Percentiles rank a stretch among this genome's conserved stretches.
Conservation (phyloP, 1,140 invertebrate genomes). For the Drosophila kurseongensis region DNA sequence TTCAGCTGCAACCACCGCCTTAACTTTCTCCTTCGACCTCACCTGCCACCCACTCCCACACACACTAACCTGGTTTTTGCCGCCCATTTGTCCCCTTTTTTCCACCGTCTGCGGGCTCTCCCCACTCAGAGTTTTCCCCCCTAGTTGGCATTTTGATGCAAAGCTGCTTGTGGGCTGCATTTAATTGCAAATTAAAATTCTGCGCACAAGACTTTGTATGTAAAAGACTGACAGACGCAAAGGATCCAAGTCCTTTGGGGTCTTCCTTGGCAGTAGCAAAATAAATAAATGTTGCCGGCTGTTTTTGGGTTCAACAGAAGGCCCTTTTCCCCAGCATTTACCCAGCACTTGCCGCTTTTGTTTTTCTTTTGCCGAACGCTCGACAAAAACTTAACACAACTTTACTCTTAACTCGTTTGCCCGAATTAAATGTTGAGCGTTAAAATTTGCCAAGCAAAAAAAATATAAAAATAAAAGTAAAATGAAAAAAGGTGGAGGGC, state of each 20-base stretch:
- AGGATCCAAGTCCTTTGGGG: slow-evolving; percentile 61
- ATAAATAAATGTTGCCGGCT: slow-evolving; percentile 77
- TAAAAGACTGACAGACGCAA: slow-evolving; percentile 66
- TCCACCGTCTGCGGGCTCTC: slow-evolving; percentile 1
- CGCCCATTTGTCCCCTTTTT: neutral
- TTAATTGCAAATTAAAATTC: slow-evolving; percentile 84
- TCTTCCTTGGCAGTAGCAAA: slow-evolving; percentile 60
- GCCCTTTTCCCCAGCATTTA: slow-evolving; percentile 8
- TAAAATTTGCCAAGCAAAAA: slow-evolving; percentile 65
- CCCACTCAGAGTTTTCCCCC: slow-evolving; percentile 18
- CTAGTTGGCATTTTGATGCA: slow-evolving; percentile 73
- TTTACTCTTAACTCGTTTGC: slow-evolving; percentile 82
- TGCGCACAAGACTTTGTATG: slow-evolving; percentile 81
- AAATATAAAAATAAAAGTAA: slow-evolving; percentile 6
- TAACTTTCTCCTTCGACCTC: slow-evolving; percentile 17
- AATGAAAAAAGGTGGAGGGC: slow-evolving; percentile 21
- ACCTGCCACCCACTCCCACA: slow-evolving; percentile 1
- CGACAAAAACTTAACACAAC: slow-evolving; percentile 80
- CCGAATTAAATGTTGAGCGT: slow-evolving; percentile 78
- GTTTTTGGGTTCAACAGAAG: slow-evolving; percentile 43
- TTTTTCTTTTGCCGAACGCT: slow-evolving; percentile 68
- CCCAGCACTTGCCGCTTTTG: slow-evolving; percentile 62
- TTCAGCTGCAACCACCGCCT: slow-evolving; percentile 39
- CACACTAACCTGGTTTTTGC: slow-evolving; percentile 28
- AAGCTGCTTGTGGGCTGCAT: slow-evolving; percentile 81